Base-by-base conservation (phyloP, 2,797 vertebrate species). In the Trematomus bernacchii region DNA sequence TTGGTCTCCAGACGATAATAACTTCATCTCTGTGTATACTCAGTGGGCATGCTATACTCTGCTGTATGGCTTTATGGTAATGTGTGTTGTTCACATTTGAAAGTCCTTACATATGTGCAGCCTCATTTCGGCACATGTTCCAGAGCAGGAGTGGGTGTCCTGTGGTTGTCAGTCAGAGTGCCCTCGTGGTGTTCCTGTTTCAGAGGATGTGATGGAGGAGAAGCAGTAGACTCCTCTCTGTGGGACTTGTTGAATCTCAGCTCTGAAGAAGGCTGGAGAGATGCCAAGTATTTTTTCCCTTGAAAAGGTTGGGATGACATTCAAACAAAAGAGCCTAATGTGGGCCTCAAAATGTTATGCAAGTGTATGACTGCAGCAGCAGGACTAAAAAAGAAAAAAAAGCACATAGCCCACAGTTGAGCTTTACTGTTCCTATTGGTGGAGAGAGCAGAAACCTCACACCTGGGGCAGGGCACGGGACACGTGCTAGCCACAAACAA, bases 261-360 rank as follows among this genome's bases (percentile, higher is more conserved):
- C 53, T 86, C 75, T 79, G 74, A 76, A 71, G 37, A 83, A 73
- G 11, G 18, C 77, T 91, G 91, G 91, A 86, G 23, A 10, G 18
- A 51, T 65, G 91, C 91, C 92, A 92, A 85, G 66, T 84, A 72
- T 55, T 71, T 85, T 71, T 85, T 75, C 62, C 82, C 77, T 91
- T 84, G 79, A 74, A 90, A 87, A 90, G 79, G 82, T 85, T 88
- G 87, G 85, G 87, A 93, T 87, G 86, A 80, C 83, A 85, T 92
- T 84, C 88, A 92, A 90, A 89, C 77, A 87, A 87, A 91, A 88
- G 76, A 85, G 80, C 87, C 82, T 87, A 84, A 91, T 88, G 76
- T 80, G 76, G 89, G 80, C 90, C 87, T 93, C 89, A 66, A 60
- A 66, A 82, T 87, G 87, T 93, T 93, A 94, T 85, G 87, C 89